Evolutionary conservation across 2,888 invertebrate species (phyloP).

Genomic region (Eilema griseolum): DNA sequence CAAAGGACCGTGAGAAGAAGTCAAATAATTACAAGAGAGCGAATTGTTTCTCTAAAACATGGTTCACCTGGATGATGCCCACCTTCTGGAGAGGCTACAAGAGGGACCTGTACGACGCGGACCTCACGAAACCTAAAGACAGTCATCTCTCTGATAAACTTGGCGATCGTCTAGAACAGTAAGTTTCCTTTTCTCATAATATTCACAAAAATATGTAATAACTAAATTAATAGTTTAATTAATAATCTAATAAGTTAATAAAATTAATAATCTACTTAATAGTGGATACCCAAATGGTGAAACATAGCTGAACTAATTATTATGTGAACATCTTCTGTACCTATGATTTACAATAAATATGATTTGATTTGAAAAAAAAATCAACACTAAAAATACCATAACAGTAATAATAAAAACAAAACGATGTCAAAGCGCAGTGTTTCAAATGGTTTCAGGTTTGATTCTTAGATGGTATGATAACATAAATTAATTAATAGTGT

Average conservation of each 20-base stretch:
- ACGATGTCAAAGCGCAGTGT: background rate
- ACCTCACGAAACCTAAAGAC: slow-evolving; percentile 90
- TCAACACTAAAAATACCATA: slow-evolving; percentile 15
- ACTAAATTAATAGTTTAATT: too few relatives aligned
- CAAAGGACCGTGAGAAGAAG: slow-evolving; percentile 81
- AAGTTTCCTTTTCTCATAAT: slow-evolving; percentile 57
- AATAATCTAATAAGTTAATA: too few relatives aligned
- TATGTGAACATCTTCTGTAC: too few relatives aligned
- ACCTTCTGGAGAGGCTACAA: slow-evolving; percentile 88
- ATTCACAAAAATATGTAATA: too few relatives aligned
- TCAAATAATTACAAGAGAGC: slow-evolving; percentile 80
- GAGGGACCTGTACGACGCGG: slow-evolving; percentile 89
- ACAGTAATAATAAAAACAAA: background rate
- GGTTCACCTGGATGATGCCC: slow-evolving; percentile 86
- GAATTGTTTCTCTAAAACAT: slow-evolving; percentile 76
- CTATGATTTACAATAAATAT: too few relatives aligned
- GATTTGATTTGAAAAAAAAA: too few relatives aligned
- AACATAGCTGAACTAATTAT: too few relatives aligned
- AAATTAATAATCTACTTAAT: too few relatives aligned
- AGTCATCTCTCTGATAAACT: slow-evolving; percentile 89
- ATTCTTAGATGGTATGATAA: too few relatives aligned
- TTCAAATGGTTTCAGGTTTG: background rate
- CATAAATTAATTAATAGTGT: too few relatives aligned
- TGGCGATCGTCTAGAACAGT: slow-evolving; percentile 89
- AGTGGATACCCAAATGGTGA: too few relatives aligned